Conservation (phyloP, 2,113 vertebrate genomes). For the Eulemur rufifrons region DNA sequence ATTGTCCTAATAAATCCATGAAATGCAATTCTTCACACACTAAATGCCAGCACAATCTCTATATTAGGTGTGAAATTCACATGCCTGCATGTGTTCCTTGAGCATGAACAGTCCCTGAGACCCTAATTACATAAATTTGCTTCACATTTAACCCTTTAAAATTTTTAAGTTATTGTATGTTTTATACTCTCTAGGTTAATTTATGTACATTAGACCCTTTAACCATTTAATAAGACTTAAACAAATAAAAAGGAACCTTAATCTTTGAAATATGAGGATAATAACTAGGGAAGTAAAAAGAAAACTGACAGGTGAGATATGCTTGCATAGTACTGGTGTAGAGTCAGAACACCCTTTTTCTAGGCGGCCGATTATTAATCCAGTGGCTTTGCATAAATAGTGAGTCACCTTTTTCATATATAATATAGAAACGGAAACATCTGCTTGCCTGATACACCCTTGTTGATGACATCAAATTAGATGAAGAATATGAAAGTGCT, state of each 20-base stretch:
- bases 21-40: constrained; percentile 2
- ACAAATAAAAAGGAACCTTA: not conserved
- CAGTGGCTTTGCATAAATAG: not conserved
- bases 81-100: not conserved
- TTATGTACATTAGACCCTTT: not conserved
- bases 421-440: not conserved
- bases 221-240: not conserved
- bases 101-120: not conserved
- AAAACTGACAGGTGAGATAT: not conserved
- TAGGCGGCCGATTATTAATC: not conserved
- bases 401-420: not conserved
- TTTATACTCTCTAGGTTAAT: not conserved
- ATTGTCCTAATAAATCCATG: not conserved
- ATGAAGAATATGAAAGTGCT: not conserved
- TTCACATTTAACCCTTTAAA: not conserved
- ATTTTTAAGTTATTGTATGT: not conserved
- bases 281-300: not conserved
- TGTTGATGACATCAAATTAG: constrained; percentile 5
- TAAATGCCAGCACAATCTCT: not conserved
- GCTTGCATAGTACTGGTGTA: not conserved
- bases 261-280: not conserved
- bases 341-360: not conserved
- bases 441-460: not conserved
- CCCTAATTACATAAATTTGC: not conserved
- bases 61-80: constrained; percentile 27